phyloP scores from a whole-genome alignment of 2,888 invertebrate species.

The Lypha dubia region DNA sequence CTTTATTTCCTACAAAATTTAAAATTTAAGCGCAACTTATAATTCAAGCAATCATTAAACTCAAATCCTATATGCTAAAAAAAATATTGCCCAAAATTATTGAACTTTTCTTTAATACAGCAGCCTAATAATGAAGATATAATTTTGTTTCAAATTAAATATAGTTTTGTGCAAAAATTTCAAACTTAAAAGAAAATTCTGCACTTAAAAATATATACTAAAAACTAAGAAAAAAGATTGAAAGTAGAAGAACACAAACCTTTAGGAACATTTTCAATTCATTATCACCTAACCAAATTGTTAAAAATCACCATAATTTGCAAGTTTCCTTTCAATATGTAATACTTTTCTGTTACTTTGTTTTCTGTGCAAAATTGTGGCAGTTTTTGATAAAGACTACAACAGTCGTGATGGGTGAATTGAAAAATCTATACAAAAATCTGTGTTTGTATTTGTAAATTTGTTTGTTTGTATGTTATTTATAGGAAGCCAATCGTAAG shows the following conservation, averaged over 20 bases:
- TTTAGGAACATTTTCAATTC: slow-evolving; percentile 66
- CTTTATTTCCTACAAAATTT: too few species aligned
- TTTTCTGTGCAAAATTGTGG: too few species aligned
- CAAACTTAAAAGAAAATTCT: not conserved
- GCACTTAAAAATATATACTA: not conserved
- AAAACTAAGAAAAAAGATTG: not conserved
- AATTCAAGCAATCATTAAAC: too few species aligned
- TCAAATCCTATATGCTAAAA: not conserved
- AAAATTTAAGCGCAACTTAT: too few species aligned
- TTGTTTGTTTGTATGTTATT: too few species aligned
- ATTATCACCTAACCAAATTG: slow-evolving; percentile 70
- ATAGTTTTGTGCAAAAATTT: not conserved
- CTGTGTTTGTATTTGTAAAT: too few species aligned
- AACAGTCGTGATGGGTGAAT: slow-evolving; percentile 64
- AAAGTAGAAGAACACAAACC: slow-evolving; percentile 29
- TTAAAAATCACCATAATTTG: slow-evolving; percentile 72
- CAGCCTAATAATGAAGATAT: slow-evolving; percentile 26
- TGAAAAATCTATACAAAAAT: too few species aligned
- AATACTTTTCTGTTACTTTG: slow-evolving; percentile 1
- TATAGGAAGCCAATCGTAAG: too few species aligned
- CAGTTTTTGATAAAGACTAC: slow-evolving; percentile 30
- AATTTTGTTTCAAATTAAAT: slow-evolving; percentile 35
- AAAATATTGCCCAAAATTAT: not conserved
- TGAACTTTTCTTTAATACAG: not conserved
- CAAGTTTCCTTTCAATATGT: slow-evolving; percentile 65